Percentiles rank a stretch among this genome's conserved stretches.
Conservation (phyloP, 1,140 invertebrate genomes). For the Drosophila bocki region DNA sequence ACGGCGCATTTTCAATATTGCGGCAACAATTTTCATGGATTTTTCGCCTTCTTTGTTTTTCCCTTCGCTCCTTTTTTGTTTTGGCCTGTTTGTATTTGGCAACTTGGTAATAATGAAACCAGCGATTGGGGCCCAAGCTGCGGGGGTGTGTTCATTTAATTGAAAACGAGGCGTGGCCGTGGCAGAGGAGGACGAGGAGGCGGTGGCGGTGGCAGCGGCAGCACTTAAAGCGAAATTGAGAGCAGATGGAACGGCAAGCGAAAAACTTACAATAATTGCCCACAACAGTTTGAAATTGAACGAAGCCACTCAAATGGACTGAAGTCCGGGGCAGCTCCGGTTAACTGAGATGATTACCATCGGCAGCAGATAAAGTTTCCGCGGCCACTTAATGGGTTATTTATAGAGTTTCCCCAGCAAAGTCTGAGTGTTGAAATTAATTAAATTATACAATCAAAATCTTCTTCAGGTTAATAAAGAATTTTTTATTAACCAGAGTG, state of each 20-base stretch:
- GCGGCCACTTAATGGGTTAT: slow-evolving; percentile 69
- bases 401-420: slow-evolving; percentile 53
- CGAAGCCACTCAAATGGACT: slow-evolving; percentile 55
- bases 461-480: slow-evolving; percentile 1
- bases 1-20: slow-evolving; percentile 79
- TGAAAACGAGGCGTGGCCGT: slow-evolving; percentile 70
- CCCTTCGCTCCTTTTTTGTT: slow-evolving; percentile 1
- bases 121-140: slow-evolving; percentile 46
- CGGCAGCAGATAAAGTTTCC: slow-evolving; percentile 62
- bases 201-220: background rate
- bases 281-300: slow-evolving; percentile 55
- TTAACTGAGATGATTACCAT: slow-evolving; percentile 59
- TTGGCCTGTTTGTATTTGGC: slow-evolving; percentile 69
- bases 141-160: slow-evolving; percentile 77
- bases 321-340: slow-evolving; percentile 19
- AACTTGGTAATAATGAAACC: slow-evolving; percentile 79
- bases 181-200: background rate
- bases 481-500: background rate
- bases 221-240: slow-evolving; percentile 77
- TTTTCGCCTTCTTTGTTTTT: slow-evolving; percentile 52
- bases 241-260: slow-evolving; percentile 67
- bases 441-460: slow-evolving; percentile 51
- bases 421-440: slow-evolving; percentile 46
- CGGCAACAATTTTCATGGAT: slow-evolving; percentile 80
- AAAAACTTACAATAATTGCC: slow-evolving; percentile 80